Evolutionary conservation across 2,888 invertebrate genomes (phyloP).

Genomic region (Ichneumoninae sp.): DNA sequence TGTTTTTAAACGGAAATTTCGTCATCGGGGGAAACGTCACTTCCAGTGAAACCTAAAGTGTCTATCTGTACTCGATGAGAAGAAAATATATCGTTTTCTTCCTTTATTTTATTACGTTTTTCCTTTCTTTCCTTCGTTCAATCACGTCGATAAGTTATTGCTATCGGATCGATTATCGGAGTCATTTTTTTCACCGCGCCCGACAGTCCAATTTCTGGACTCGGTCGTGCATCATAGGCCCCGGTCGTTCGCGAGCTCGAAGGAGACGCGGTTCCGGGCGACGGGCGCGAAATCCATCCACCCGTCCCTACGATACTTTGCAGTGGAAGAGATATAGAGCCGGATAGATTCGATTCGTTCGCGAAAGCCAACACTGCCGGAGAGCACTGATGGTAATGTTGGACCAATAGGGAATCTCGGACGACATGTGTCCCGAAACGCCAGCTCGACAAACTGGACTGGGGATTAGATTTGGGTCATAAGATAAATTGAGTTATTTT

Average conservation of each 20-base stretch:
- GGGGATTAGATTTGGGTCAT: constrained; percentile 56
- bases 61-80: not conserved
- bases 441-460: not conserved
- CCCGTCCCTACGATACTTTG: constrained; percentile 24
- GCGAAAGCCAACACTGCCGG: constrained; percentile 2
- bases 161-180: constrained; percentile 64
- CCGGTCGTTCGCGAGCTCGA: constrained; percentile 11
- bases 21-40: not conserved
- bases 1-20: too few relatives aligned
- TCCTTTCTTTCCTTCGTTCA: constrained; percentile 31
- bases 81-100: not conserved
- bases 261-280: constrained; percentile 12
- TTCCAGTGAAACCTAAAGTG: not conserved
- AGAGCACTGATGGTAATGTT: not conserved
- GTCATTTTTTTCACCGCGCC: constrained; percentile 57
- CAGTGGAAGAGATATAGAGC: constrained; percentile 54
- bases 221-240: constrained; percentile 60
- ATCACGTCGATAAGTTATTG: constrained; percentile 63
- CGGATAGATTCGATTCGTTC: constrained; percentile 35
- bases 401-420: constrained; percentile 24
- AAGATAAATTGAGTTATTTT: constrained; percentile 57
- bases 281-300: constrained; percentile 49
- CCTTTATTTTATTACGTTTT: constrained; percentile 5
- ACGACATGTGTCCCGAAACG: constrained; percentile 39
- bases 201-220: constrained; percentile 66